Evolutionary conservation across 2,797 vertebrate genomes (phyloP).

Genomic region (Sebastes hubbsi): DNA sequence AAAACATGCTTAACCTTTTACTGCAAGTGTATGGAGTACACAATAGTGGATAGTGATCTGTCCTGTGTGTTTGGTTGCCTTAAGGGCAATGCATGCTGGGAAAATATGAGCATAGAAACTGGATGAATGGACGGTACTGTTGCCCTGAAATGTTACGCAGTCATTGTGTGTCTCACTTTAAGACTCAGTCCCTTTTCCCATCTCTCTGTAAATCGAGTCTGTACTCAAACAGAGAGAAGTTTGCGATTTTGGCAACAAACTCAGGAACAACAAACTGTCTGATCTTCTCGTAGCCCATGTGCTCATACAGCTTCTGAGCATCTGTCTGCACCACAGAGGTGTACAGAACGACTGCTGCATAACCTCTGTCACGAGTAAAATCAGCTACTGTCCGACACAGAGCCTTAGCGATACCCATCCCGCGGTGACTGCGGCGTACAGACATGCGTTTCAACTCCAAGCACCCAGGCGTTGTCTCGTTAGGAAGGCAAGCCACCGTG

Average conservation of each 20-base stretch:
- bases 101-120: neutral
- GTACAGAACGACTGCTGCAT: constrained; percentile 71
- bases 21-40: neutral
- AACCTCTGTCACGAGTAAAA: constrained; percentile 79
- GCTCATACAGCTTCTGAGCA: constrained; percentile 85
- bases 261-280: constrained; percentile 63
- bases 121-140: neutral
- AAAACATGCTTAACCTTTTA: neutral
- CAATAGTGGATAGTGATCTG: neutral
- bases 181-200: neutral
- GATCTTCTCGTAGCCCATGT: constrained; percentile 79
- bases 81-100: constrained; percentile 20
- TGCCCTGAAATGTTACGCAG: neutral
- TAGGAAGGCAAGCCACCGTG: constrained; percentile 74
- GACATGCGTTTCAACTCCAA: constrained; percentile 86
- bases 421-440: constrained; percentile 77
- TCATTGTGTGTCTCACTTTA: neutral
- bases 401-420: constrained; percentile 81
- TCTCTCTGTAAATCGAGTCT: constrained; percentile 70
- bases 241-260: constrained; percentile 59
- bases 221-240: constrained; percentile 83
- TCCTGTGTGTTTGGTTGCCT: neutral
- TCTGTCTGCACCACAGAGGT: constrained; percentile 84
- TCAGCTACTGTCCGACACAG: constrained; percentile 80
- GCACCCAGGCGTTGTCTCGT: neutral